These are phyloP conservation scores for Amyelois transitella DNA, from an alignment of 1,140 invertebrate genomes.

Conservation along the genomic window DNA sequence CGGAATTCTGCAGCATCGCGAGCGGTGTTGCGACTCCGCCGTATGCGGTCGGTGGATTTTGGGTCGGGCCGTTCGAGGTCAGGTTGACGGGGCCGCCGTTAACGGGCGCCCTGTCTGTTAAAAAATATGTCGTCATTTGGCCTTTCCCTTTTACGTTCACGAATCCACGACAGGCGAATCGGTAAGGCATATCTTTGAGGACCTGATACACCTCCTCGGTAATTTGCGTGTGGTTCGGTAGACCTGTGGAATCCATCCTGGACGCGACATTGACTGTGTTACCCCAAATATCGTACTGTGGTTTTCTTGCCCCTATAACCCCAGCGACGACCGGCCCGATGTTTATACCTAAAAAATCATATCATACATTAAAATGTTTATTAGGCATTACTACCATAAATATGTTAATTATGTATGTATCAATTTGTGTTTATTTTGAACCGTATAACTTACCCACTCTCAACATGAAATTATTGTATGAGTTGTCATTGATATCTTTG, in stretches of 20 bases:
- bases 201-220: constrained; percentile 88
- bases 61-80: constrained; percentile 30
- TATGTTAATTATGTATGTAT: no score
- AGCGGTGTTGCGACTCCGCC: constrained; percentile 82
- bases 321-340: constrained; percentile 95
- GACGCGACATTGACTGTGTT: constrained; percentile 96
- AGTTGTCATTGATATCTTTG: constrained; percentile 94
- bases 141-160: constrained; percentile 93
- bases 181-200: constrained; percentile 82
- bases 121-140: constrained; percentile 85
- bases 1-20: constrained; percentile 78
- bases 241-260: constrained; percentile 90
- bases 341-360: constrained; percentile 82
- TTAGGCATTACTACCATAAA: no score
- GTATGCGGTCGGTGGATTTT: constrained; percentile 74
- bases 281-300: constrained; percentile 97
- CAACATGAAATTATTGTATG: constrained; percentile 97
- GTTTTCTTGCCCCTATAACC: constrained; percentile 94
- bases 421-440: no score
- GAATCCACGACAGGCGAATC: constrained; percentile 87
- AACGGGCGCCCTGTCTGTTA: constrained; percentile 78
- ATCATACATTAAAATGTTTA: no score
- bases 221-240: constrained; percentile 90
- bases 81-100: constrained; percentile 33
- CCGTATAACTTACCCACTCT: constrained; percentile 82